Base-by-base conservation (phyloP, 1,140 invertebrate genomes). In the Euura lappo region DNA sequence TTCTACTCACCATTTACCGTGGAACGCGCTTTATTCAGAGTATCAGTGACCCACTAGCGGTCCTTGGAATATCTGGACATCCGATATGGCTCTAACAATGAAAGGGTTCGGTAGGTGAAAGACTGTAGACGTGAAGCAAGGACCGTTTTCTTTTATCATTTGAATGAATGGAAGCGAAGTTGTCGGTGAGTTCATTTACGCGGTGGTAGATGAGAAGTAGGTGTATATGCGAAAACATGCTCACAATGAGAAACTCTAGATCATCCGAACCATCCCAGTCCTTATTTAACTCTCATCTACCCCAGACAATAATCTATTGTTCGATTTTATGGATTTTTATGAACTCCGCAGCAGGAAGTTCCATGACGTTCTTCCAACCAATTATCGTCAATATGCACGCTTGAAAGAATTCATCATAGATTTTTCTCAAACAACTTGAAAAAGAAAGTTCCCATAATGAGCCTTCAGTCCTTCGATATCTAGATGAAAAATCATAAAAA, bases 241-340 rank as follows among this genome's bases (percentile, higher is more conserved):
- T 4, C 13, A 60, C 51, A n/a, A 3, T n/a, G 5, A 60, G 51
- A 60, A 60, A 6, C 51, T 6, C 13, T n/a, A 6, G 51, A 11
- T 11, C 13, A 60, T 60, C 13, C 51, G 51, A 11, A n/a, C 13
- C 51, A 60, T 11, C 51, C 8, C 6, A n/a, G 13, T 60, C 13
- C 51, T 60, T n/a, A 60, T 60, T 60, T n/a, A 60, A 11, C 51
- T 60, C 51, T 60, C 51, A n/a, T 60, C 51, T 28, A 60, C 51
- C 51, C 10, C 51, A 4, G 13, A 60, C 51, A 60, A 60, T n/a
- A 60, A 6, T 60, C 51, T 60, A 60, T 60, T 60, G 51, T 60
- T n/a, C 8, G 51, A 60, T 60, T 60, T 60, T 60, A 60, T 28
- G 28, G 28, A 28, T 28, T 28, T 28, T 28, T 28, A 28, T 28